Percentiles rank a stretch among this genome's conserved stretches.
These are phyloP conservation scores for Apus apus DNA, from an alignment of 2,113 vertebrate species.

Conservation along the genomic window DNA sequence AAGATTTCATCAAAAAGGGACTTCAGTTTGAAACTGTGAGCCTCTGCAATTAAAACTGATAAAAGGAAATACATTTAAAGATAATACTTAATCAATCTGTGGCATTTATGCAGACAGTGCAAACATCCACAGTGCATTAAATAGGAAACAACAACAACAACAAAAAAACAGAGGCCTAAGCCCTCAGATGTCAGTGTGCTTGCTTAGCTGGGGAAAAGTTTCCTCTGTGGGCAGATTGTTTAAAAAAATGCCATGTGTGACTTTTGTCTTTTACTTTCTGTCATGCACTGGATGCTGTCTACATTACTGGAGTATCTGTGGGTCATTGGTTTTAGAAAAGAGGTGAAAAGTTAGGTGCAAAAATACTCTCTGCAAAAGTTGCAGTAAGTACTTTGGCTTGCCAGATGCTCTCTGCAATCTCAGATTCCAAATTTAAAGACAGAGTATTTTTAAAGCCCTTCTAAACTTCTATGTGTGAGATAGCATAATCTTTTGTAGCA, in stretches of 20 bases:
- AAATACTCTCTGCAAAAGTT: not conserved
- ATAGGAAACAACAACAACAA: slow-evolving; percentile 29
- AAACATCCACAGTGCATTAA: slow-evolving; percentile 6
- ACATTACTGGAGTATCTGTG: not conserved
- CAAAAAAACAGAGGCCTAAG: slow-evolving; percentile 20
- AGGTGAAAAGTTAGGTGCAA: not conserved
- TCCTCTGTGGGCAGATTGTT: not conserved
- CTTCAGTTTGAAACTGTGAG: slow-evolving; percentile 34
- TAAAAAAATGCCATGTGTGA: not conserved
- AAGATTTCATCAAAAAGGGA: slow-evolving; percentile 23
- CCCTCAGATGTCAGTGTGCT: not conserved
- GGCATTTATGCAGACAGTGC: not conserved
- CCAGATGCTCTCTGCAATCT: not conserved
- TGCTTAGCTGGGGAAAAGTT: not conserved
- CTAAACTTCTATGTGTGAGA: not conserved
- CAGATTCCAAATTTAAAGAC: not conserved
- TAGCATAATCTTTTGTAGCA: not conserved
- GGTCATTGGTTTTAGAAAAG: not conserved
- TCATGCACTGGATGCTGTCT: not conserved
- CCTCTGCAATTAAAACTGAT: slow-evolving; percentile 33
- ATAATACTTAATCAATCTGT: slow-evolving; percentile 44
- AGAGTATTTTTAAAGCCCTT: not conserved
- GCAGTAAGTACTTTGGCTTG: not conserved
- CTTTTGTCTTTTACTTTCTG: not conserved
- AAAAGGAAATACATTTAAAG: slow-evolving; percentile 46